Base-by-base conservation (phyloP, 2,888 invertebrate species). In the Stenolophus ochropezus region DNA sequence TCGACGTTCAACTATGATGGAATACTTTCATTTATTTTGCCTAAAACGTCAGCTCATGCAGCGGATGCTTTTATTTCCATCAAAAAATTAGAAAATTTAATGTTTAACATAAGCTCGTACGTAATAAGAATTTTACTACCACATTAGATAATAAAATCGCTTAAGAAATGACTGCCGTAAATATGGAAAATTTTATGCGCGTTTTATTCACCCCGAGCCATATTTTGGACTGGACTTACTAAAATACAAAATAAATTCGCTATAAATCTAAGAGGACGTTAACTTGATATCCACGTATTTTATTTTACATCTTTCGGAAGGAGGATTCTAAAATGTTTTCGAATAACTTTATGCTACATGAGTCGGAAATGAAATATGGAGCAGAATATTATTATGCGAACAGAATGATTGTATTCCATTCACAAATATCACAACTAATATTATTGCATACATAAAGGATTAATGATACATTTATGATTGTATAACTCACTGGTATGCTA, bases 81-180 rank as follows among this genome's bases (percentile, higher is more conserved):
- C n/a, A n/a, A n/a, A n/a, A n/a, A n/a, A n/a, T n/a, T n/a, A n/a
- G n/a, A n/a, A n/a, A n/a, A n/a, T n/a, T 42, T 42, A 3, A 42
- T 42, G 6, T 42, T 33, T 42, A 11, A 42, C 11, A 4, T 42
- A 8, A 42, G 33, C 33, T 42, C 0, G 8, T 42, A 42, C 11
- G 1, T 42, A 42, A 42, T 42, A 42, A 42, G 33, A 42, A 42
- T 42, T 1, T 42, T 42, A 42, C 11, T 6, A 42, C 33, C 1
- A 42, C 33, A 42, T 61, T 61, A 14, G 23, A 56, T 20, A 23
- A 61, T 61, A 61, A 61, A 61, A 8, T 56, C 61, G 61, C 61
- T 61, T 61, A 61, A 61, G 61, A 61, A 61, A 61, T 61, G 11
- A 61, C 20, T 61, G 11, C 25, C 61, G 58, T 20, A 53, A 53